Evolutionary conservation across 2,113 vertebrate species (phyloP), one percentile per base, ranked within the genome.

Genomic region (Tragelaphus scriptus): DNA sequence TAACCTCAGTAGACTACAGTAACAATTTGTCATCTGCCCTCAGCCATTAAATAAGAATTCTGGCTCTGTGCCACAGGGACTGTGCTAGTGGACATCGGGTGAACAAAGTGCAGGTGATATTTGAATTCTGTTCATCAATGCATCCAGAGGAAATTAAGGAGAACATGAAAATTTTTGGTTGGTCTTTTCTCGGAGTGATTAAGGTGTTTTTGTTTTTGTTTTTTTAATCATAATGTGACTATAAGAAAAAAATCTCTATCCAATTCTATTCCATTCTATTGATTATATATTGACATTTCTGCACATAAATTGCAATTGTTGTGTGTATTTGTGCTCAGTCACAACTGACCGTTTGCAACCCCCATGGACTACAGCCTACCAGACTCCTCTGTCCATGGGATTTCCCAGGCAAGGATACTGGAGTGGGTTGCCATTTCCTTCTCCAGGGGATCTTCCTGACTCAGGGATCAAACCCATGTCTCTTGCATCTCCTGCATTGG

Each of bases 401-500:
- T 40, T 71, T 71, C n/a, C n/a, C 19, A 71, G 19, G n/a, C 68
- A 71, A 40, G n/a, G 68, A 40, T 13, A 71, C 68, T 40, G n/a
- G 10, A 40, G n/a, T 40, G 1, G 5, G n/a, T 71, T 40, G 19
- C 68, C 19, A 71, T 71, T 71, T 23, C 36, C n/a, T 71, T 71
- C n/a, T 40, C 68, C 19, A 71, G 10, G 10, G 10, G 19, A 40
- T 71, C 19, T 71, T 40, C 19, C n/a, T 40, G 68, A 71, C 68
- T 19, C n/a, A 23, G 10, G 2, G 5, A 40, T 40, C 1, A 0
- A 40, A 71, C 19, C 17, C 19, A 71, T 40, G n/a, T 71, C 19
- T 71, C 68, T 71, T 71, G n/a, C 68, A 40, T 40, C n/a, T 71
- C n/a, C 68, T 71, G 68, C 19, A 6, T 23, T 71, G 19, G 19